These are phyloP conservation scores for Gadopsis marmoratus DNA, from an alignment of 2,797 vertebrate species.

Conservation along the genomic window DNA sequence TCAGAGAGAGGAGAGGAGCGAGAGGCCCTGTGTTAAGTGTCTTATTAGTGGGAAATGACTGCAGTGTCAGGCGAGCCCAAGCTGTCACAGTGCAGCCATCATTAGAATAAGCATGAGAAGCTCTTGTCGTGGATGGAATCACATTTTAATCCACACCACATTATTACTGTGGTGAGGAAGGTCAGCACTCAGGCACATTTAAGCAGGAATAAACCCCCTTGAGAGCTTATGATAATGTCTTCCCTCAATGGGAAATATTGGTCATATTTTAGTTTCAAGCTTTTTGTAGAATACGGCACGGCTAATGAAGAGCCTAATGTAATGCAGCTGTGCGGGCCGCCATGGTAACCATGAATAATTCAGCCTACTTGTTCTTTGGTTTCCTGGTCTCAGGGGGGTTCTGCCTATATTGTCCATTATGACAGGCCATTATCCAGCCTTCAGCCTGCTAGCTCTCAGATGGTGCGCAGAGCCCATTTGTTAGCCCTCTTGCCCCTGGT, in stretches of 20 bases:
- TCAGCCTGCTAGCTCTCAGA: constrained; percentile 93
- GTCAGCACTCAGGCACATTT: constrained; percentile 85
- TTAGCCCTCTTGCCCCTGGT: constrained; percentile 89
- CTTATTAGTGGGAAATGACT: constrained; percentile 86
- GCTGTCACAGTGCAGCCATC: constrained; percentile 81
- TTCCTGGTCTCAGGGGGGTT: constrained; percentile 91
- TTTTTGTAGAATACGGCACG: constrained; percentile 85
- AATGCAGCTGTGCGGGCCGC: constrained; percentile 90
- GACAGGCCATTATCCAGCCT: constrained; percentile 97
- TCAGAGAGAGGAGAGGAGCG: constrained; percentile 70
- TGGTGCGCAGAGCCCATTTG: constrained; percentile 92
- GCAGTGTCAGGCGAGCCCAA: constrained; percentile 71
- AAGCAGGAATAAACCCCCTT: constrained; percentile 86
- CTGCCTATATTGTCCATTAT: constrained; percentile 95
- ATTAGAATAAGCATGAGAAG: constrained; percentile 84
- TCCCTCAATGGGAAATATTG: constrained; percentile 86
- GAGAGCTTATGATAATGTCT: constrained; percentile 87
- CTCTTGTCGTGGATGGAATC: constrained; percentile 82
- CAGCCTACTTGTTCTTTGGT: constrained; percentile 91
- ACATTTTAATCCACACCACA: constrained; percentile 83
- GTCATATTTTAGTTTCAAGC: constrained; percentile 88
- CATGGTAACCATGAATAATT: constrained; percentile 94
- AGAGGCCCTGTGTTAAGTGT: constrained; percentile 84
- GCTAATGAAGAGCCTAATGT: constrained; percentile 94
- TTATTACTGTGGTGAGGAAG: constrained; percentile 85